Percentiles rank a stretch among this genome's conserved stretches.
phyloP scores from a whole-genome alignment of 2,797 vertebrate genomes.

The Characodon lateralis region DNA sequence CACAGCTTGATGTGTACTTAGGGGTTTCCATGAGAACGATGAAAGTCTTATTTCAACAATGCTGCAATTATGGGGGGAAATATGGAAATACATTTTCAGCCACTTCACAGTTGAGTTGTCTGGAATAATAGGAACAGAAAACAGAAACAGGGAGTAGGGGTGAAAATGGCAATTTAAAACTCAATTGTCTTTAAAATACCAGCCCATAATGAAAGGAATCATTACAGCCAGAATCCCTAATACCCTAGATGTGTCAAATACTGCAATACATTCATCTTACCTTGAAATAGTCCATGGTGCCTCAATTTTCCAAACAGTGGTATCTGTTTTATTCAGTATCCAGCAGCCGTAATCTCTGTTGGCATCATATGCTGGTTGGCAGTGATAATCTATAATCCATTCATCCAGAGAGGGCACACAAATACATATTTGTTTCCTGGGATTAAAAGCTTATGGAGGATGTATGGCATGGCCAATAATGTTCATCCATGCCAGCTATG shows the following conservation, averaged over 20 bases:
- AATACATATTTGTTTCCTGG: conserved; percentile 82
- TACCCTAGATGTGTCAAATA: conserved; percentile 60
- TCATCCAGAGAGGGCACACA: conserved; percentile 81
- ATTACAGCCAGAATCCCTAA: conserved; percentile 59
- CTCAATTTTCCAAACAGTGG: conserved; percentile 71
- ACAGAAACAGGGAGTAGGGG: conserved; percentile 65
- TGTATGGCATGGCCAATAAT: conserved; percentile 79
- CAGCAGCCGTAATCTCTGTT: conserved; percentile 76
- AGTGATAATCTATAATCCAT: conserved; percentile 83
- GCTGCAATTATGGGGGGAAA: conserved; percentile 76
- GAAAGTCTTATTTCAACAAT: conserved; percentile 80
- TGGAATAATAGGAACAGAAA: conserved; percentile 77
- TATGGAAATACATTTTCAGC: conserved; percentile 79
- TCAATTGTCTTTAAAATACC: conserved; percentile 70
- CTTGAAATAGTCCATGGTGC: conserved; percentile 66
- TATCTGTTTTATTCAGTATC: conserved; percentile 76
- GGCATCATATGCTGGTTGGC: conserved; percentile 80
- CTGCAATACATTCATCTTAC: conserved; percentile 61
- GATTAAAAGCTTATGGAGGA: conserved; percentile 83
- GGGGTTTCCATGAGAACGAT: conserved; percentile 79
- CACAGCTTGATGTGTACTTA: conserved; percentile 78
- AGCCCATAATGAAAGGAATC: conserved; percentile 57
- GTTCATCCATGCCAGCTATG: conserved; percentile 73
- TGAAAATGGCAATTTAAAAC: conserved; percentile 71
- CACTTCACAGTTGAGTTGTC: conserved; percentile 77